Percentiles rank a stretch among this genome's conserved stretches.
phyloP scores from a whole-genome alignment of 2,888 invertebrate species.

The Octodonta nipae region DNA sequence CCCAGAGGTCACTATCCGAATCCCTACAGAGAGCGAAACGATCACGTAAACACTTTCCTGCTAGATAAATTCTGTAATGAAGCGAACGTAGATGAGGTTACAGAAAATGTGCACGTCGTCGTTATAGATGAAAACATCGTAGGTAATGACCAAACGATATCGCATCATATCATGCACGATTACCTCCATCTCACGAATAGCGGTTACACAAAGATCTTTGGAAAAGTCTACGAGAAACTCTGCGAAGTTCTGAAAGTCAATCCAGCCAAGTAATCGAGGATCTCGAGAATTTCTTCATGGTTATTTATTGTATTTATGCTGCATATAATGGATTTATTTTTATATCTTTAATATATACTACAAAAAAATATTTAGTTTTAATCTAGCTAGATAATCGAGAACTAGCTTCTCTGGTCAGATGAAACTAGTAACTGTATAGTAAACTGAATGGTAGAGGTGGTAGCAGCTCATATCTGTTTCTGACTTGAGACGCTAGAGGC shows the following conservation, averaged over 20 bases:
- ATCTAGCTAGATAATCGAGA: no score
- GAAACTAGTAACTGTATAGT: no score
- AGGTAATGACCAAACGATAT: slow-evolving; percentile 43
- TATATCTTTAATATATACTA: no score
- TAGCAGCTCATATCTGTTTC: no score
- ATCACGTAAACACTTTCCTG: slow-evolving; percentile 44
- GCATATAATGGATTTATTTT: neutral
- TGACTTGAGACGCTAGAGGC: no score
- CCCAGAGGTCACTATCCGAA: slow-evolving; percentile 55
- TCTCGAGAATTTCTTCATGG: no score
- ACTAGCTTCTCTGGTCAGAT: no score
- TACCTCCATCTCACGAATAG: slow-evolving; percentile 52
- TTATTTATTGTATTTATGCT: neutral
- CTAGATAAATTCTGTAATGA: slow-evolving; percentile 30
- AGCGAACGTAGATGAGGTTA: slow-evolving; percentile 28
- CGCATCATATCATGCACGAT: slow-evolving; percentile 53
- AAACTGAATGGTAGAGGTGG: no score
- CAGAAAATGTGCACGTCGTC: slow-evolving; percentile 30
- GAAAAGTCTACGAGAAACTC: slow-evolving; percentile 40
- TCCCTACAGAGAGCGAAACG: slow-evolving; percentile 45
- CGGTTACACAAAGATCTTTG: slow-evolving; percentile 50
- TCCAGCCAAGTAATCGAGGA: slow-evolving; percentile 6
- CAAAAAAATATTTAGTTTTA: no score
- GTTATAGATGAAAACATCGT: slow-evolving; percentile 32
- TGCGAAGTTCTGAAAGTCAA: slow-evolving; percentile 21